Evolutionary conservation across 1,140 invertebrate species (phyloP), one percentile per base, ranked within the genome.

Genomic region (Apis florea): DNA sequence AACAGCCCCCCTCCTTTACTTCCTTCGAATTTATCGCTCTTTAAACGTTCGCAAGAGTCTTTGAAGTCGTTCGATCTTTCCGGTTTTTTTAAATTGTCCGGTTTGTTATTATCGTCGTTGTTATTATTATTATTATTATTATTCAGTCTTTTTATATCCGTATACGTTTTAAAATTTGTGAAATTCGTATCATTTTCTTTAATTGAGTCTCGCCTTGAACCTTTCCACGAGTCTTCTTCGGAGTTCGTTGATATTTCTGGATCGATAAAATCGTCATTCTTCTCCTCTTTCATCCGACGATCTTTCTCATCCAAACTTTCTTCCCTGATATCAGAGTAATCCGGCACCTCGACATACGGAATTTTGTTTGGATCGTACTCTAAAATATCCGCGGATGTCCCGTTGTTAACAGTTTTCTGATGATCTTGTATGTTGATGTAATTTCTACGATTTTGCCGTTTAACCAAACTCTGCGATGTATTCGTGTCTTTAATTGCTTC

Each of bases 281-380:
- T 9, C 6, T 5, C 8, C 15, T 58, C 51, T 0, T 40, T 77
- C 2, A 0, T 24, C 0, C 9, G 61, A 11, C 63, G 84, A 77
- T 91, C 87, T 2, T 77, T 49, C 47, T 88, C 79, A 68, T 91
- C 90, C 15, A 91, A 72, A 82, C 83, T 91, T 19, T 90, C 86
- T 19, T 91, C 89, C 10, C 87, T 83, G 49, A 84, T 83, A 8
- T 91, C 90, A 0, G 89, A 77, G 51, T 91, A 91, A 88, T 91
- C 90, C 1, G 90, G 89, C 6, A 91, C 86, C 0, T 91, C 88
- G 1, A 91, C 90, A 26, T 91, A 91, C 1, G 90, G 90, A 68
- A 91, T 91, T 59, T 87, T 88, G 9, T 51, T 77, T 0, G 86
- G 85, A 86, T 90, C 84, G 26, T 91, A 90, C 17, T 75, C 51